Percentiles rank a stretch among this genome's conserved stretches.
These are phyloP conservation scores for Stictonetta naevosa DNA, from an alignment of 2,113 vertebrate genomes.

Conservation along the genomic window DNA sequence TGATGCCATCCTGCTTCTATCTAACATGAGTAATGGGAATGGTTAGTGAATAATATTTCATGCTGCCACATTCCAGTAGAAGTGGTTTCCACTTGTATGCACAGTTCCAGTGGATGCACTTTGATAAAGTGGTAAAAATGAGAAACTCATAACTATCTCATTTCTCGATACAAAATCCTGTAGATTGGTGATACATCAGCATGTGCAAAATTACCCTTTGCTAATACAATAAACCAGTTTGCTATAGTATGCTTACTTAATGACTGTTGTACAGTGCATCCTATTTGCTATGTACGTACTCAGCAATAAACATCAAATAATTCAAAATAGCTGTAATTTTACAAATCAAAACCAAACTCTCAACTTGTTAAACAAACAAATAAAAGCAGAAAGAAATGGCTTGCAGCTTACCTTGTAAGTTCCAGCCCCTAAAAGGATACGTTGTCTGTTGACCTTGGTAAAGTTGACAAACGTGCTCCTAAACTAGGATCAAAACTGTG, in stretches of 20 bases:
- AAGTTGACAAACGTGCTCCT: neutral
- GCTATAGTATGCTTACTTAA: conserved; percentile 27
- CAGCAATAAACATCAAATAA: neutral
- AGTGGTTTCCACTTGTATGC: conserved; percentile 46
- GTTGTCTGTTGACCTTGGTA: neutral
- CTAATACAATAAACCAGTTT: conserved; percentile 23
- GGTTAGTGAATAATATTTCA: conserved; percentile 67
- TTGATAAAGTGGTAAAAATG: conserved; percentile 56
- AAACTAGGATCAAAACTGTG: neutral
- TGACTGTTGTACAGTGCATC: neutral
- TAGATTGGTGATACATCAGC: conserved; percentile 17
- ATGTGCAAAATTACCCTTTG: conserved; percentile 43
- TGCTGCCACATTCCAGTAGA: conserved; percentile 54
- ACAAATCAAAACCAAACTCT: neutral
- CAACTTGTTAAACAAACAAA: neutral
- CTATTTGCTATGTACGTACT: neutral
- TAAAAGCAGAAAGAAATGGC: neutral
- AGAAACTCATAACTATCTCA: conserved; percentile 23
- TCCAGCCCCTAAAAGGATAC: neutral
- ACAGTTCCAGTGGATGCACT: conserved; percentile 47
- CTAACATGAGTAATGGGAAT: conserved; percentile 67
- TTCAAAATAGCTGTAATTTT: neutral
- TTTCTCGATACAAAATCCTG: conserved; percentile 47
- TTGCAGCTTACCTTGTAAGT: neutral
- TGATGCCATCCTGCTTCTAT: conserved; percentile 50